Evolutionary conservation across 2,888 invertebrate species (phyloP).

Genomic region (Drosophila nr. fundita): DNA sequence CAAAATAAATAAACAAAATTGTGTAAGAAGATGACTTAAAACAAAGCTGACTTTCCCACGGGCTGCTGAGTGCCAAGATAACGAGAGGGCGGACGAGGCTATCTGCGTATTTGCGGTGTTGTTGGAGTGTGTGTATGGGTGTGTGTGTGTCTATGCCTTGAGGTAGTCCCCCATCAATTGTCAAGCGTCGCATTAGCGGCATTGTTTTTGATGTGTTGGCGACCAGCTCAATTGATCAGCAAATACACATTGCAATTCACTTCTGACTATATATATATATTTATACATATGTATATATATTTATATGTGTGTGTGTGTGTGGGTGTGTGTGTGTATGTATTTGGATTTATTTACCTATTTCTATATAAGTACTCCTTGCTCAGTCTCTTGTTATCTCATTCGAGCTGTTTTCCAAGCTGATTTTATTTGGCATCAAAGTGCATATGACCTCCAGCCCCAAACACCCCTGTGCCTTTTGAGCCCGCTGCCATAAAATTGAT

Average conservation of each 20-base stretch:
- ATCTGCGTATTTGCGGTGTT: neutral
- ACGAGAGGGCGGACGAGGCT: neutral
- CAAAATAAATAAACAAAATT: slow-evolving; percentile 63
- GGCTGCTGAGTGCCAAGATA: neutral
- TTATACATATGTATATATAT: slow-evolving; percentile 2
- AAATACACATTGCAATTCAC: slow-evolving; percentile 53
- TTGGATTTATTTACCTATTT: neutral
- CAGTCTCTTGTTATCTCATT: slow-evolving; percentile 15
- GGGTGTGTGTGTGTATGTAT: neutral
- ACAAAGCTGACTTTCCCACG: slow-evolving; percentile 27
- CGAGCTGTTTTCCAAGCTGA: slow-evolving; percentile 32
- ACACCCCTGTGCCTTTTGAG: slow-evolving; percentile 12
- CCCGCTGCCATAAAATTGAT: slow-evolving; percentile 41
- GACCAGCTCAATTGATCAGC: slow-evolving; percentile 48
- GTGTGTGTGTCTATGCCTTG: neutral
- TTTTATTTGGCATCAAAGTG: slow-evolving; percentile 63
- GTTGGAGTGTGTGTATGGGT: neutral
- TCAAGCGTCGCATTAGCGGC: slow-evolving; percentile 36
- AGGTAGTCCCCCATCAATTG: slow-evolving; percentile 26
- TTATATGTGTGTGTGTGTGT: neutral
- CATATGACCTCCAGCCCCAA: slow-evolving; percentile 11
- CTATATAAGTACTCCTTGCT: neutral
- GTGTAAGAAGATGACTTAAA: slow-evolving; percentile 34
- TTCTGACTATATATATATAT: slow-evolving; percentile 7
- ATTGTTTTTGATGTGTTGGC: slow-evolving; percentile 41